phyloP scores from a whole-genome alignment of 2,888 invertebrate genomes.

The Nomada fabriciana region DNA sequence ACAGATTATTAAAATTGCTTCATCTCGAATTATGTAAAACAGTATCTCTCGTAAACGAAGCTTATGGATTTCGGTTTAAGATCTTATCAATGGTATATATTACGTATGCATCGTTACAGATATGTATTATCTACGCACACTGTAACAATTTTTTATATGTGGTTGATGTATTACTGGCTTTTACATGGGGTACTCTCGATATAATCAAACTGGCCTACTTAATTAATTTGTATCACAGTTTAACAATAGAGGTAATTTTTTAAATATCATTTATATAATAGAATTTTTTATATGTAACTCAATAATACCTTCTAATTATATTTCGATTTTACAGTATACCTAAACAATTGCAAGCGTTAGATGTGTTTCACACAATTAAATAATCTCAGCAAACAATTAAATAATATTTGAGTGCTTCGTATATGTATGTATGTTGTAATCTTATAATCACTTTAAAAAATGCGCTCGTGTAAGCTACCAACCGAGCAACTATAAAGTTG shows the following conservation, averaged over 20 bases:
- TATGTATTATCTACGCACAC: conserved; percentile 29
- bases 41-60: conserved; percentile 29
- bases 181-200: conserved; percentile 24
- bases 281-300: background rate
- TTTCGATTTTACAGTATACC: conserved; percentile 40
- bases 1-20: conserved; percentile 32
- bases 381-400: background rate
- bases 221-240: conserved; percentile 30
- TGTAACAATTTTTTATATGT: background rate
- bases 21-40: conserved; percentile 29
- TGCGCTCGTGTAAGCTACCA: conserved; percentile 34
- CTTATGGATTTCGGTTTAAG: conserved; percentile 40
- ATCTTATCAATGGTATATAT: conserved; percentile 32
- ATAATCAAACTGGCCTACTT: conserved; percentile 41
- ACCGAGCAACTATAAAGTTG: conserved; percentile 36
- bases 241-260: conserved; percentile 41
- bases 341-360: background rate
- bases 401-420: background rate
- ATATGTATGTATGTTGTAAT: background rate
- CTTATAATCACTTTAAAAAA: conserved; percentile 22
- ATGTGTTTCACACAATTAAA: background rate
- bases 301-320: background rate
- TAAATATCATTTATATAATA: background rate
- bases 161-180: conserved; percentile 25
- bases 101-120: conserved; percentile 34